A percentile compares a stretch with the other conserved stretches of the same genome.
Evolutionary conservation across 92 coral and sea anemone genomes (phyloP).

Genomic region (Meandrina meandrites): DNA sequence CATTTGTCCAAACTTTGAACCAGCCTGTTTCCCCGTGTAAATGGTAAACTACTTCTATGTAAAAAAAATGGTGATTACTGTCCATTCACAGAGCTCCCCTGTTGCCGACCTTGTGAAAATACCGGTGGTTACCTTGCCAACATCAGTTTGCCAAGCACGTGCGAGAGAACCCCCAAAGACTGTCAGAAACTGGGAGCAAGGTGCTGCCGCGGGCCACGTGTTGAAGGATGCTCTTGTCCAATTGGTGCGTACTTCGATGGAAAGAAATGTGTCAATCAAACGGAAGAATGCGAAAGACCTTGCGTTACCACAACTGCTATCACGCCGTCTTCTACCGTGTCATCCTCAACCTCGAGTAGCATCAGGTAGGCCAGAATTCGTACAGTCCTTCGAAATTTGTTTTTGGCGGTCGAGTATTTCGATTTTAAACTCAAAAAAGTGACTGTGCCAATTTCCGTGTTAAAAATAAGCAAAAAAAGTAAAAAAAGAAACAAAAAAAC

Average conservation of each 20-base stretch:
- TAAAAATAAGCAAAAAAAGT: no score
- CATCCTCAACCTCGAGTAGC: slow-evolving; percentile 18
- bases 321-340: slow-evolving; percentile 31
- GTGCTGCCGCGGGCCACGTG: slow-evolving; percentile 90
- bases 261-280: slow-evolving; percentile 82
- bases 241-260: slow-evolving; percentile 80
- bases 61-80: not conserved
- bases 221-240: slow-evolving; percentile 96
- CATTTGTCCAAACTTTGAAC: no score
- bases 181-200: slow-evolving; percentile 71
- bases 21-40: no score
- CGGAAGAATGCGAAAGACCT: slow-evolving; percentile 61
- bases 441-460: no score
- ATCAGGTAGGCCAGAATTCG: slow-evolving; percentile 28
- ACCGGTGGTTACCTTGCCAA: slow-evolving; percentile 84
- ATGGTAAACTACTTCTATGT: no score
- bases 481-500: no score
- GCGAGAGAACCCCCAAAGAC: slow-evolving; percentile 63
- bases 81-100: slow-evolving; percentile 79
- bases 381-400: no score
- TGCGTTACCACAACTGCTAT: slow-evolving; percentile 32
- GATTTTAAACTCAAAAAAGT: no score
- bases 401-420: no score
- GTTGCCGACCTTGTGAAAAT: slow-evolving; percentile 92
- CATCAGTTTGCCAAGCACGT: slow-evolving; percentile 74